Percentiles rank a stretch among this genome's conserved stretches.
Conservation (phyloP, 2,113 vertebrate genomes). For the Toxostoma redivivum region DNA sequence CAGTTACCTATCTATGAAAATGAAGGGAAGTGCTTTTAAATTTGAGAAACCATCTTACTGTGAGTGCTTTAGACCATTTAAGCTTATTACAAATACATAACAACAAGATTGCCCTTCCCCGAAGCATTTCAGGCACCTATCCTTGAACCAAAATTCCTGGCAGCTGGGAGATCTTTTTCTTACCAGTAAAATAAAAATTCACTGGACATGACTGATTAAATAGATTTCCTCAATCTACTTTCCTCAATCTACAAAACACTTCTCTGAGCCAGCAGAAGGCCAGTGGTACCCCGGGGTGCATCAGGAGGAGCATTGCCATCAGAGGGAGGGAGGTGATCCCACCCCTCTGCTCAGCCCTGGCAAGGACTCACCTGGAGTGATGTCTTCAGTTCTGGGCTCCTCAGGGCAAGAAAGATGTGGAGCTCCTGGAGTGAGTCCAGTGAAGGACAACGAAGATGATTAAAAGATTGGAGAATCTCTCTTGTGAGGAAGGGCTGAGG, state of each 20-base stretch:
- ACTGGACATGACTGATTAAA: background rate
- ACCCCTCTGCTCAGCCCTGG: background rate
- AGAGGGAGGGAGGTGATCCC: background rate
- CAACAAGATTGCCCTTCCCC: background rate
- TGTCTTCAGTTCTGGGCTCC: background rate
- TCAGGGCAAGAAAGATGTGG: rapidly evolving
- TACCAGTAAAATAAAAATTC: background rate
- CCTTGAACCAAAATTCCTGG: background rate
- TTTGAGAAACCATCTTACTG: background rate
- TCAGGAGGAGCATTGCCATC: rapidly evolving
- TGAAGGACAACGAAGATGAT: background rate
- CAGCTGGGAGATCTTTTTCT: background rate
- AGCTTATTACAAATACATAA: background rate
- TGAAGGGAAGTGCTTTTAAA: background rate
- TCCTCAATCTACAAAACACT: background rate
- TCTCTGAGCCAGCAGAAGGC: background rate
- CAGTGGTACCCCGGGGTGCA: rapidly evolving
- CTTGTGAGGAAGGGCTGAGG: background rate
- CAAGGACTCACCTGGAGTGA: too few species aligned
- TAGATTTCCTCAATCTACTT: background rate
- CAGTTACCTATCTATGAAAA: background rate
- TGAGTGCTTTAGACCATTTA: background rate
- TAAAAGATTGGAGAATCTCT: background rate
- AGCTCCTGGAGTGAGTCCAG: background rate
- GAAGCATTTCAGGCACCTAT: background rate